These are phyloP conservation scores for Magallana gigas DNA, from an alignment of 1,140 invertebrate species.

Conservation along the genomic window DNA sequence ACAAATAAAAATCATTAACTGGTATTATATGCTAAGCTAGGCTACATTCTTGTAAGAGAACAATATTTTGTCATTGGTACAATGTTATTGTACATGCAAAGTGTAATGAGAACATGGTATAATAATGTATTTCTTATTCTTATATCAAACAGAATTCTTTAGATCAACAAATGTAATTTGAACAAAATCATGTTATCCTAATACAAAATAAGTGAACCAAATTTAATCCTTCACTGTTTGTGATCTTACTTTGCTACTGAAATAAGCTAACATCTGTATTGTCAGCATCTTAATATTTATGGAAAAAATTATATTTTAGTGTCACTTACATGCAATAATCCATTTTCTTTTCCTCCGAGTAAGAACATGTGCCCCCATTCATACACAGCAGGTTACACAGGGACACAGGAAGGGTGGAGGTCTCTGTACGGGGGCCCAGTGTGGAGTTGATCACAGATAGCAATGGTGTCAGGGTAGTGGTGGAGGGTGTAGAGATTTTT, in stretches of 20 bases:
- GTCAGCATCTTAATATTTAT: no score
- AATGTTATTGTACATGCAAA: no score
- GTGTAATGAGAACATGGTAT: no score
- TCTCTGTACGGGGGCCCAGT: background rate
- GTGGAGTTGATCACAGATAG: background rate
- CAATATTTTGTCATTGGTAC: no score
- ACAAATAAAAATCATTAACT: no score
- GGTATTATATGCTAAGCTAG: no score
- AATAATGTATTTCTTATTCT: no score
- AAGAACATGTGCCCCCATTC: slow-evolving; percentile 31
- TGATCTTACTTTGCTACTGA: background rate
- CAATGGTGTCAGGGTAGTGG: background rate
- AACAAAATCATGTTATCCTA: background rate
- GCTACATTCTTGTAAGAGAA: no score
- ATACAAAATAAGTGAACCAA: background rate
- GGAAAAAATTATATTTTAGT: no score
- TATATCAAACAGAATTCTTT: no score
- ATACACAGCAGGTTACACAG: slow-evolving; percentile 2
- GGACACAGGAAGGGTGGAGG: background rate
- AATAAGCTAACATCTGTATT: no score
- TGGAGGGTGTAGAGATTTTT: background rate
- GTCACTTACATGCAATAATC: slow-evolving; percentile 13
- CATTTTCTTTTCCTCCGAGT: background rate
- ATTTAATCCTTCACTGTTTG: background rate
- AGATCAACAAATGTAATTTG: no score